phyloP scores from a whole-genome alignment of 2,797 vertebrate species.

The Pyrocephalus nanus region DNA sequence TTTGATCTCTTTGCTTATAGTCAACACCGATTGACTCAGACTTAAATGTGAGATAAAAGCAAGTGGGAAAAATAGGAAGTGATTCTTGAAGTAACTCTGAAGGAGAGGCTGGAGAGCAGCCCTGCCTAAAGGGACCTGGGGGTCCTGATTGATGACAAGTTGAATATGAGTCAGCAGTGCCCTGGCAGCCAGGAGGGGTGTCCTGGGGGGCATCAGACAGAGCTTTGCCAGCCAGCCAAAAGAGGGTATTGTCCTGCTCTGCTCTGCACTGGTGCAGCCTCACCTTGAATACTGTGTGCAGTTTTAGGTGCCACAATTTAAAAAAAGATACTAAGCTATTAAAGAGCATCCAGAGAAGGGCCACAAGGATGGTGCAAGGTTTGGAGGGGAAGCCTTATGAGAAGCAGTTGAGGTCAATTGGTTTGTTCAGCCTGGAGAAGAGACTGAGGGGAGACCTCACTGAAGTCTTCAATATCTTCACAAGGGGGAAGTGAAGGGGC shows the following conservation, averaged over 20 bases:
- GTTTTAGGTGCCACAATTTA: not conserved
- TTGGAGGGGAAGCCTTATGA: not conserved
- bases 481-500: not conserved
- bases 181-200: not conserved
- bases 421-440: not conserved
- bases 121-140: not conserved
- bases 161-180: not conserved
- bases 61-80: not conserved
- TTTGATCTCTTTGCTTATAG: not conserved
- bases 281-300: not conserved
- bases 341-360: not conserved
- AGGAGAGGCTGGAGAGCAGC: fast-evolving
- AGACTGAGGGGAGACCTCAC: not conserved
- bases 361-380: not conserved
- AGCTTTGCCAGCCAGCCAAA: fast-evolving
- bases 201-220: not conserved
- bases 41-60: not conserved
- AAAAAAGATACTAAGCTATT: not conserved
- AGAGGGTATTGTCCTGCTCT: not conserved
- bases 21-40: not conserved
- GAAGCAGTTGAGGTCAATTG: not conserved
- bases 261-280: fast-evolving
- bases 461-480: not conserved
- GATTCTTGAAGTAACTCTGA: not conserved
- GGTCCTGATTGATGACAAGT: not conserved